These are phyloP conservation scores for Indri indri DNA, from an alignment of 2,113 vertebrate species.

Conservation along the genomic window DNA sequence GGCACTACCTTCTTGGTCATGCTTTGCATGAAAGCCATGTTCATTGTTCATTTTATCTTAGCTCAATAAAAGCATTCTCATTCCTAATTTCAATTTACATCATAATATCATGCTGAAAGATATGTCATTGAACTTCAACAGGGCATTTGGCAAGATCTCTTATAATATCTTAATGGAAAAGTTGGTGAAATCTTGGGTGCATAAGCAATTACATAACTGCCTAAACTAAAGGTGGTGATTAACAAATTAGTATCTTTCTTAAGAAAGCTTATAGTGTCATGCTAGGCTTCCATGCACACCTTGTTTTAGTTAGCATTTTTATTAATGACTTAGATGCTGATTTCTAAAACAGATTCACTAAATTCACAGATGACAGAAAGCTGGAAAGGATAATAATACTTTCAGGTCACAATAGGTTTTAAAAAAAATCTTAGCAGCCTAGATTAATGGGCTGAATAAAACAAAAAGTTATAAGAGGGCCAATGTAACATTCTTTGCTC, in stretches of 20 bases:
- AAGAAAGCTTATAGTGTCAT: neutral
- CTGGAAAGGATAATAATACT: neutral
- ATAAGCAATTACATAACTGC: conserved; percentile 19
- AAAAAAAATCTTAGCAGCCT: neutral
- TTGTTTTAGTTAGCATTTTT: conserved; percentile 11
- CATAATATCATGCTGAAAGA: neutral
- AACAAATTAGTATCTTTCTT: conserved; percentile 29
- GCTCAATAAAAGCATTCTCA: neutral
- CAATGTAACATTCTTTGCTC: conserved; percentile 3
- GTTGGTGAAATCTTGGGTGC: neutral
- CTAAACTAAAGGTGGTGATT: conserved; percentile 15
- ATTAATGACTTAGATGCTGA: neutral
- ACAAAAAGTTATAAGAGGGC: neutral
- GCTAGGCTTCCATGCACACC: neutral
- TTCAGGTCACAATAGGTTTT: neutral
- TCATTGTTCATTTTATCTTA: neutral
- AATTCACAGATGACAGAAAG: neutral
- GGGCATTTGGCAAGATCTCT: conserved; percentile 15
- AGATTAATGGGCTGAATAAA: neutral
- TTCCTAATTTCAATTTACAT: conserved; percentile 5
- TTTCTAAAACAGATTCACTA: conserved; percentile 15
- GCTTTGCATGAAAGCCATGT: neutral
- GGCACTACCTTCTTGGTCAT: neutral
- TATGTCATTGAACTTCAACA: neutral
- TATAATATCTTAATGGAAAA: neutral